phyloP scores from a whole-genome alignment of 2,113 vertebrate species.

The Leuciscus idus region DNA sequence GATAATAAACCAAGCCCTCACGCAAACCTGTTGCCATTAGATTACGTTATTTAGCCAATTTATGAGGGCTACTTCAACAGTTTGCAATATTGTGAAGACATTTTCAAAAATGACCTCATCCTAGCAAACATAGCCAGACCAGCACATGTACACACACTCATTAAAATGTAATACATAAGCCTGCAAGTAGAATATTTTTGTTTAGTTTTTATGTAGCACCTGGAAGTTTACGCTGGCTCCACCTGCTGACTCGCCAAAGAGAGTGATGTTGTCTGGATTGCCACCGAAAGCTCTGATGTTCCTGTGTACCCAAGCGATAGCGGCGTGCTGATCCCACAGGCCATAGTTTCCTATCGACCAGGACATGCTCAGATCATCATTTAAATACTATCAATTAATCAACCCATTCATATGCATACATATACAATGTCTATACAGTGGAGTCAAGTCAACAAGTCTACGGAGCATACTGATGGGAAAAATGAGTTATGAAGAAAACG shows the following conservation, averaged over 20 bases:
- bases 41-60: not conserved
- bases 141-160: too few species aligned
- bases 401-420: too few species aligned
- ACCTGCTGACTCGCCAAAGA: constrained; percentile 96
- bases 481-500: too few species aligned
- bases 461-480: too few species aligned
- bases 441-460: too few species aligned
- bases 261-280: constrained; percentile 86
- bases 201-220: constrained; percentile 68
- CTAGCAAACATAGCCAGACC: too few species aligned
- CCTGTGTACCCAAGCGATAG: constrained; percentile 93
- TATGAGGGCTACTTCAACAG: not conserved
- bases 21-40: not conserved
- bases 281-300: constrained; percentile 92
- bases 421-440: too few species aligned
- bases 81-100: too few species aligned
- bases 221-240: constrained; percentile 83
- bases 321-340: constrained; percentile 93
- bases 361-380: not conserved
- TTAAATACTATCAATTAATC: too few species aligned
- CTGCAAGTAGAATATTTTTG: not conserved
- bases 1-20: not conserved
- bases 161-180: not conserved
- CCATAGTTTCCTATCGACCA: constrained; percentile 85
- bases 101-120: too few species aligned